phyloP scores from a whole-genome alignment of 1,140 invertebrate species.

The Pristionchus pacificus region DNA sequence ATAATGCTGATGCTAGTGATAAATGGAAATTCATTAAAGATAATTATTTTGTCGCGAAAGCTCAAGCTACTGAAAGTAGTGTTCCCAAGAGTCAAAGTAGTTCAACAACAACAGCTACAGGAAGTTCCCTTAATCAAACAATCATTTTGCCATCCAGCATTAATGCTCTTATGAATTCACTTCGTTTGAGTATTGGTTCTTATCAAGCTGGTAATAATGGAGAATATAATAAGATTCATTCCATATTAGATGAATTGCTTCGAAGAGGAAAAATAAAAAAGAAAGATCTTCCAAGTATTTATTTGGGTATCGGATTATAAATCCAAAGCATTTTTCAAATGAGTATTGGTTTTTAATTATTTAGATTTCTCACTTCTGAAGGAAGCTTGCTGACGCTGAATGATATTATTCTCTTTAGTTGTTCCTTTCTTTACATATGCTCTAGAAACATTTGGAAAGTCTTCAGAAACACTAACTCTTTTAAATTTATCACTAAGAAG shows the following conservation, averaged over 20 bases:
- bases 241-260: conserved; percentile 31
- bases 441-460: conserved; percentile 2
- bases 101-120: conserved; percentile 13
- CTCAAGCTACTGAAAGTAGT: too few relatives aligned
- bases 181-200: conserved; percentile 21
- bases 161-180: conserved; percentile 27
- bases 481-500: conserved; percentile 9
- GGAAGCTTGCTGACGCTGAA: background rate
- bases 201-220: conserved; percentile 30
- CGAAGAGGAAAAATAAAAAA: conserved; percentile 26
- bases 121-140: conserved; percentile 30
- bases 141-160: conserved; percentile 19
- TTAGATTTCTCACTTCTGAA: too few relatives aligned
- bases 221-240: conserved; percentile 32
- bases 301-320: too few relatives aligned
- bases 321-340: too few relatives aligned
- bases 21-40: conserved; percentile 37
- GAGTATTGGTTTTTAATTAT: conserved; percentile 30
- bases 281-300: conserved; percentile 22
- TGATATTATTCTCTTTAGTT: conserved; percentile 20
- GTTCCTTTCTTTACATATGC: background rate
- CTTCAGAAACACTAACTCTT: background rate
- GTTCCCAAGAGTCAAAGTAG: too few relatives aligned
- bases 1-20: conserved; percentile 32
- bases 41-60: conserved; percentile 23